Conservation (phyloP, 2,113 vertebrate species). For the Crotalus tigris region DNA sequence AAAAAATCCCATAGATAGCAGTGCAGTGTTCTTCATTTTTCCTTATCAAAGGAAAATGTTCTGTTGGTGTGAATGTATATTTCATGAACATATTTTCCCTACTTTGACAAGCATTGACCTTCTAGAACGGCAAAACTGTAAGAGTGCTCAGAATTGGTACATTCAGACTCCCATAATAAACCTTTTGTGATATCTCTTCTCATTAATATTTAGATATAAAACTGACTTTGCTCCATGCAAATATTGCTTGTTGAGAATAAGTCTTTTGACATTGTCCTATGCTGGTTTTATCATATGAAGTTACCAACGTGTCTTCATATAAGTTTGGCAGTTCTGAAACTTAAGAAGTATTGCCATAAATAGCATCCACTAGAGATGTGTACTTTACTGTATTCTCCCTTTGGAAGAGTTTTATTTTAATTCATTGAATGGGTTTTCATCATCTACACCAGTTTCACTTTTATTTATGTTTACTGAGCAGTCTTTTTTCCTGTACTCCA, state of each 20-base stretch:
- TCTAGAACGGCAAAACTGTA: not conserved
- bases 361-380: not conserved
- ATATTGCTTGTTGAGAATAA: no score
- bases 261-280: not conserved
- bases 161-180: not conserved
- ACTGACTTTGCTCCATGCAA: not conserved
- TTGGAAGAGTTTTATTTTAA: not conserved
- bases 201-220: not conserved
- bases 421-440: not conserved
- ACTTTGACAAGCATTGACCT: not conserved
- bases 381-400: not conserved
- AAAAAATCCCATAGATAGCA: not conserved
- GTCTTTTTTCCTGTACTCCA: not conserved
- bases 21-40: not conserved
- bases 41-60: not conserved
- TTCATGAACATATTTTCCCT: not conserved
- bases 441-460: not conserved
- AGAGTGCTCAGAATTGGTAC: not conserved
- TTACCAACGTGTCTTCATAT: not conserved
- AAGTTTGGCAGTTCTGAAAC: not conserved
- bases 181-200: not conserved
- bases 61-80: not conserved
- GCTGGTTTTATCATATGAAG: not conserved
- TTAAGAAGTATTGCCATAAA: not conserved
- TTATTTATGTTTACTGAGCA: not conserved